A percentile compares a stretch with the other conserved stretches of the same genome.
These are phyloP conservation scores for Myxocyprinus asiaticus DNA, from an alignment of 2,113 vertebrate species.

Conservation along the genomic window DNA sequence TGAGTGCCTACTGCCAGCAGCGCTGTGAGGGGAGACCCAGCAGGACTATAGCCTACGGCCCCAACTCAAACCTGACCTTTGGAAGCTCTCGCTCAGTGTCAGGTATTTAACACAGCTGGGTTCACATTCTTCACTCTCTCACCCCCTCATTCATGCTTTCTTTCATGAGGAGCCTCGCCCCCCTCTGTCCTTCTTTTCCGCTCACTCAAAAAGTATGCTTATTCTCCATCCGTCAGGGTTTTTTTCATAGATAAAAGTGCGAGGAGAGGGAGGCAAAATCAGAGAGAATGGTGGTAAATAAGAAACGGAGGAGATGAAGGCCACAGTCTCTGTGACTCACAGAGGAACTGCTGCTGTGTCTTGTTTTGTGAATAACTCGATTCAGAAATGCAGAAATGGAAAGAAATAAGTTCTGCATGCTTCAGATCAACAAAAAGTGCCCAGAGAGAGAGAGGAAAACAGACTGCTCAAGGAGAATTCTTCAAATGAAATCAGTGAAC, in stretches of 20 bases:
- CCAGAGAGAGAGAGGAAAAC: constrained; percentile 50
- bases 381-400: constrained; percentile 56
- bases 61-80: constrained; percentile 73
- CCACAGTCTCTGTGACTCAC: constrained; percentile 49
- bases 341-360: constrained; percentile 57
- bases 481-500: constrained; percentile 15
- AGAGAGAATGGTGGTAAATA: constrained; percentile 67
- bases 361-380: constrained; percentile 65
- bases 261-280: constrained; percentile 71
- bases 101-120: constrained; percentile 82
- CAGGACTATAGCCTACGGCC: constrained; percentile 73
- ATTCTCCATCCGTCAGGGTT: constrained; percentile 50
- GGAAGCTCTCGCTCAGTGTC: constrained; percentile 75
- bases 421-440: constrained; percentile 59
- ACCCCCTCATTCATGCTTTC: constrained; percentile 70
- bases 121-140: constrained; percentile 69
- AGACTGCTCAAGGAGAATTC: constrained; percentile 43
- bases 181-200: constrained; percentile 56
- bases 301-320: constrained; percentile 64
- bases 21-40: constrained; percentile 65
- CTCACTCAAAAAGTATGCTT: constrained; percentile 66
- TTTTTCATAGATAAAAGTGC: constrained; percentile 68
- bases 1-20: constrained; percentile 60
- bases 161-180: constrained; percentile 42
- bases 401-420: constrained; percentile 81